Evolutionary conservation across 2,888 invertebrate species (phyloP).

Genomic region (Gastracanthus pulcherrimus): DNA sequence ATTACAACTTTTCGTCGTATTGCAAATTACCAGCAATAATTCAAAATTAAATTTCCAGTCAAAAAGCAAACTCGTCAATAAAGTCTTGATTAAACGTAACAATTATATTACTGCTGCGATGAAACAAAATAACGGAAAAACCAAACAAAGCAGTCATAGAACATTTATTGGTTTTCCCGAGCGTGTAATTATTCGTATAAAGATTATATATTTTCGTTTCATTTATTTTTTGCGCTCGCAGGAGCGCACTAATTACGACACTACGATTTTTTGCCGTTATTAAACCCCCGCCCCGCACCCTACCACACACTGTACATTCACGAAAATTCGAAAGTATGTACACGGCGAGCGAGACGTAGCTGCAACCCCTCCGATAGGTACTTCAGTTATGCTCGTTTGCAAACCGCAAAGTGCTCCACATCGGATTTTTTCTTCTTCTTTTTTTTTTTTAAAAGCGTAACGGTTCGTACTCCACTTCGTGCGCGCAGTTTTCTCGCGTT

Average conservation of each 20-base stretch:
- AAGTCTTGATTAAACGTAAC: background rate
- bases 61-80: no score
- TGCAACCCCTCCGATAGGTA: background rate
- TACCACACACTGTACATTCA: background rate
- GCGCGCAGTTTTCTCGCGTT: background rate
- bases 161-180: no score
- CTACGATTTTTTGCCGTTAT: background rate
- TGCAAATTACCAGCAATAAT: no score
- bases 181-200: background rate
- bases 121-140: no score
- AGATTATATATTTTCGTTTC: background rate
- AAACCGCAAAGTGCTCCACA: constrained; percentile 30
- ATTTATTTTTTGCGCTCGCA: background rate
- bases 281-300: background rate
- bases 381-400: background rate
- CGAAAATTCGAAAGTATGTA: constrained; percentile 36
- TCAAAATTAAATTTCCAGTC: background rate
- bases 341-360: background rate
- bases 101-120: no score
- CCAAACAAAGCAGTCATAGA: no score
- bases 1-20: no score
- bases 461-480: constrained; percentile 7
- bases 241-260: background rate
- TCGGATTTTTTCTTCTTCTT: no score
- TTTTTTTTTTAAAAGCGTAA: constrained; percentile 24